A percentile compares a stretch with the other conserved stretches of the same genome.
These are phyloP conservation scores for Leucoraja ocellata DNA, from an alignment of 2,797 vertebrate species.

Conservation along the genomic window DNA sequence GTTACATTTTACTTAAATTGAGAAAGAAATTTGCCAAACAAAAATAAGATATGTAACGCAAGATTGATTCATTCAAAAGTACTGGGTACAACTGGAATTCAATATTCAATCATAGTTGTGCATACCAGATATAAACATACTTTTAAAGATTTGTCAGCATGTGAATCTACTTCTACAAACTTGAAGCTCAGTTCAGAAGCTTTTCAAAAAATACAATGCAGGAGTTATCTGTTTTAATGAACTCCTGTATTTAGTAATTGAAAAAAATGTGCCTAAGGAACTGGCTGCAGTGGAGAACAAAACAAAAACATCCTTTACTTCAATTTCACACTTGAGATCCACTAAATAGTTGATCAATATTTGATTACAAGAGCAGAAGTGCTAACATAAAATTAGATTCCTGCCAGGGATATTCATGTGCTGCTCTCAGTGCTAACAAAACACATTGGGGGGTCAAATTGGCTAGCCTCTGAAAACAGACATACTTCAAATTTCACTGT, in stretches of 20 bases:
- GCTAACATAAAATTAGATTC: neutral
- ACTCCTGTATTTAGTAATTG: neutral
- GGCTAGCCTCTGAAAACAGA: too few relatives aligned
- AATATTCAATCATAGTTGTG: neutral
- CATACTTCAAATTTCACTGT: too few relatives aligned
- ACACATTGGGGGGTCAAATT: neutral
- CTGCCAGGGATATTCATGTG: neutral
- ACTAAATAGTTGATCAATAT: conserved; percentile 31
- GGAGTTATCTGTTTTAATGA: neutral
- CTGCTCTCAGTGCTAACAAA: neutral
- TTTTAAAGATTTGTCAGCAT: neutral
- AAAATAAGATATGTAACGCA: neutral
- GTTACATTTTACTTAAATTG: neutral
- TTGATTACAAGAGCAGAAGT: neutral
- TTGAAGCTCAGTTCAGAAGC: neutral
- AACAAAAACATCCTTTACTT: conserved; percentile 24
- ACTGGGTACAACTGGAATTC: too few relatives aligned
- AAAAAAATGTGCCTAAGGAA: neutral
- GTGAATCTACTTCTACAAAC: neutral
- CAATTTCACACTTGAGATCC: conserved; percentile 35
- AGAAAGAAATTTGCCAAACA: neutral
- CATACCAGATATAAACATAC: neutral
- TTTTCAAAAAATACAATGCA: conserved; percentile 10
- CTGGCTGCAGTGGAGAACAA: neutral
- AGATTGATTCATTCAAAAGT: neutral